These are phyloP conservation scores for Neoseiulus cucumeris DNA, from an alignment of 1,140 invertebrate species.

Conservation along the genomic window DNA sequence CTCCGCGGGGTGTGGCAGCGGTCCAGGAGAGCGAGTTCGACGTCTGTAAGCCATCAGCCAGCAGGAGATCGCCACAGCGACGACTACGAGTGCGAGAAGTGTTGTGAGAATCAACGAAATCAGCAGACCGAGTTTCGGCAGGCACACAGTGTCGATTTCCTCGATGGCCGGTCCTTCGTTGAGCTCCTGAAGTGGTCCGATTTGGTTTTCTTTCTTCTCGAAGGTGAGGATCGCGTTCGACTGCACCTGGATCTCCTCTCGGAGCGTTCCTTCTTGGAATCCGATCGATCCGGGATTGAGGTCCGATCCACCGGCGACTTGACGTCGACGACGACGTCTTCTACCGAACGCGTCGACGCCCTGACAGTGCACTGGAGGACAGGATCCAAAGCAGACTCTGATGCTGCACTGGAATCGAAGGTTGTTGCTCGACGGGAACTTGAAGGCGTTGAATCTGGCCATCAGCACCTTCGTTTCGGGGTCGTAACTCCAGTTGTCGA, in stretches of 20 bases:
- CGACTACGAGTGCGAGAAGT: conserved; percentile 66
- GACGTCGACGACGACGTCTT: conserved; percentile 38
- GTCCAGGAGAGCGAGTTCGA: conserved; percentile 56
- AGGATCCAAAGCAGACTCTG: conserved; percentile 78
- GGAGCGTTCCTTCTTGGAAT: conserved; percentile 45
- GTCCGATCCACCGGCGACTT: conserved; percentile 13
- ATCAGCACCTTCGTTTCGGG: conserved; percentile 54
- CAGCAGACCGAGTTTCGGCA: conserved; percentile 75
- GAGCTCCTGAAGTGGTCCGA: conserved; percentile 36
- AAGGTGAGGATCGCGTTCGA: conserved; percentile 76
- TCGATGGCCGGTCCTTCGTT: conserved; percentile 38
- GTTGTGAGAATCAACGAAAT: conserved; percentile 77
- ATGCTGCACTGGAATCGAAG: conserved; percentile 90
- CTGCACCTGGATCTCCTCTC: conserved; percentile 76
- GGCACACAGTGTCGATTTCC: conserved; percentile 62
- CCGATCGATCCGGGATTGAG: conserved; percentile 12
- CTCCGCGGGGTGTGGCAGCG: conserved; percentile 75
- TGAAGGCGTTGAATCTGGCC: conserved; percentile 80
- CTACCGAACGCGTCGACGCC: conserved; percentile 69
- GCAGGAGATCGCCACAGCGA: conserved; percentile 78
- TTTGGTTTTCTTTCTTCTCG: conserved; percentile 51
- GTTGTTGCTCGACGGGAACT: conserved; percentile 82
- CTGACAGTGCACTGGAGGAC: conserved; percentile 80
- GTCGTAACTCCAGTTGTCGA: conserved; percentile 76
- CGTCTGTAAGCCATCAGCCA: conserved; percentile 74